Evolutionary conservation across 64 coral and sea anemone genomes (phyloP), one percentile per base, ranked within the genome.

Genomic region (Pocillopora verrucosa): DNA sequence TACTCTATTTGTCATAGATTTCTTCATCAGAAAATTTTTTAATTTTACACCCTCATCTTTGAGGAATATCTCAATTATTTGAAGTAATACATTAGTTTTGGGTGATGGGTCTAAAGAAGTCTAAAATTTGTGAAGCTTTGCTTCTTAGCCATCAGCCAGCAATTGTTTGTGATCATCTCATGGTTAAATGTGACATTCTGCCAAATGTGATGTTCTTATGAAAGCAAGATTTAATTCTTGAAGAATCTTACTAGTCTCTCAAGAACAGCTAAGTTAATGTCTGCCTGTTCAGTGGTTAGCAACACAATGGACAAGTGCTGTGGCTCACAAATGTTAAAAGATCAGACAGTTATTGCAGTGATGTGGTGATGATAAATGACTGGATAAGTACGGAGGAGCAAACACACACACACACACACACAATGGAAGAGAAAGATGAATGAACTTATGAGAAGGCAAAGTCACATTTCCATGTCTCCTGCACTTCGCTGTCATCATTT

Each of bases 401-500:
- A 41, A 61, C 74, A 51, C 41, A 59, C 70, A 73, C 87, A 83
- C 13, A 67, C 45, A 89, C 69, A 91, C 41, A 75, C 34, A 36
- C 61, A 37, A 70, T 38, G n/a, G 59, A 37, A 87, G 65, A 36
- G 11, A 45, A 15, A 73, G 38, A 76, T 63, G 51, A 35, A 77
- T 63, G 57, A 17, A 61, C 6, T 65, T 36, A 89, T 77, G 60
- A 90, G 75, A 11, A 20, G 76, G 83, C 75, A 86, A 89, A 2
- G 16, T 80, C 36, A 70, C 15, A 87, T 36, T 34, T 72, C 86
- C 92, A 77, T 62, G 59, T 96, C 95, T 83, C 91, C 76, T 96
- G 91, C 95, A 96, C 95, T 96, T 96, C 84, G 88, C 95, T 97
- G 67, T 97, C 95, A 97, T 97, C 95, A 97, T 34, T 56, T 97